Percentiles rank a stretch among this genome's conserved stretches.
Conservation (phyloP, 1,140 invertebrate genomes). For the Lycorma delicatula region DNA sequence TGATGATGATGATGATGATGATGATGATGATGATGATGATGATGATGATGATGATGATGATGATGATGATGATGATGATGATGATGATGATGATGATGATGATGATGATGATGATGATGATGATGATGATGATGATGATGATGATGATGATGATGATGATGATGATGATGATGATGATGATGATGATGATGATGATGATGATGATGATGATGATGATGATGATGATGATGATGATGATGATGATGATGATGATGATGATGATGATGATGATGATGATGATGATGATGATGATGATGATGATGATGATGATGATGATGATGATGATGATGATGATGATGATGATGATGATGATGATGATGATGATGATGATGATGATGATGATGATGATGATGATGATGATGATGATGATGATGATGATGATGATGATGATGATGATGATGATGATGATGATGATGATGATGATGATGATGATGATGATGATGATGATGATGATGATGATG, state of each 20-base stretch:
- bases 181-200: neutral
- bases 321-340: neutral
- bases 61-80: neutral
- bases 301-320: neutral
- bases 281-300: neutral
- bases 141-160: neutral
- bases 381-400: neutral
- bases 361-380: neutral
- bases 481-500: neutral
- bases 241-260: neutral
- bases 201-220: neutral
- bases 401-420: neutral
- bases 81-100: neutral
- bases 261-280: neutral
- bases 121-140: neutral
- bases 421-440: neutral
- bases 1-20: neutral
- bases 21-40: neutral
- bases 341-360: neutral
- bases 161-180: neutral
- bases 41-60: neutral
- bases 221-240: neutral
- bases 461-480: neutral
- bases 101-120: neutral
- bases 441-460: neutral